Evolutionary conservation across 1,140 invertebrate genomes (phyloP), one percentile per base, ranked within the genome.

Genomic region (Triops longicaudatus): DNA sequence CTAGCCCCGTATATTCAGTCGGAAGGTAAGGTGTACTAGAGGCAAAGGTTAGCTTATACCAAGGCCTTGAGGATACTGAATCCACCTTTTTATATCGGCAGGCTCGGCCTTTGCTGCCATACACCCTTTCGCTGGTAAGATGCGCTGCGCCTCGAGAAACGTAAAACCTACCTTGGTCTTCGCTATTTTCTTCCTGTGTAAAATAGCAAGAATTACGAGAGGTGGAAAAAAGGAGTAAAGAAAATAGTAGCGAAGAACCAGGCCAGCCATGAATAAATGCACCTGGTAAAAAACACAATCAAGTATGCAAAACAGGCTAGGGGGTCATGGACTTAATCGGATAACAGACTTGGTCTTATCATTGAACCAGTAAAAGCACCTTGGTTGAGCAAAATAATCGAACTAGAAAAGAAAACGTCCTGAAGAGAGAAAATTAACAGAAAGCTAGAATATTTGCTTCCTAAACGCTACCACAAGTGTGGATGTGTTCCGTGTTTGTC

Each of bases 121-220:
- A 22, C 50, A n/a, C 50, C 50, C 50, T 63, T 63, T 63, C 22
- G 50, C 50, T n/a, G 50, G 50, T 63, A 22, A 63, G 50, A 63
- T 63, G 50, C 50, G 50, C 50, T 14, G 50, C 50, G 50, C 50
- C 14, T 63, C 50, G 50, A 37, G 50, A 63, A 63, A 63, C 22
- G 50, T 22, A 63, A 63, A 63, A 63, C 50, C 22, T 63, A 63
- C 50, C 50, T 63, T 63, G 50, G 50, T 63, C 50, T 63, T 63
- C 50, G 22, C 3, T 12, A 5, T 63, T 63, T 63, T 63, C 50
- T 22, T 63, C 50, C 14, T 63, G 22, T 63, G 50, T 22, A 63
- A 17, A 63, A 63, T 22, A 63, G 22, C 50, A 22, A 17, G 14
- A 63, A 63, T 17, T n/a, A 63, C 14, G 22, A 14, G 5, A 63